Evolutionary conservation across 2,888 invertebrate genomes (phyloP).

Genomic region (Heliconius ethilla): DNA sequence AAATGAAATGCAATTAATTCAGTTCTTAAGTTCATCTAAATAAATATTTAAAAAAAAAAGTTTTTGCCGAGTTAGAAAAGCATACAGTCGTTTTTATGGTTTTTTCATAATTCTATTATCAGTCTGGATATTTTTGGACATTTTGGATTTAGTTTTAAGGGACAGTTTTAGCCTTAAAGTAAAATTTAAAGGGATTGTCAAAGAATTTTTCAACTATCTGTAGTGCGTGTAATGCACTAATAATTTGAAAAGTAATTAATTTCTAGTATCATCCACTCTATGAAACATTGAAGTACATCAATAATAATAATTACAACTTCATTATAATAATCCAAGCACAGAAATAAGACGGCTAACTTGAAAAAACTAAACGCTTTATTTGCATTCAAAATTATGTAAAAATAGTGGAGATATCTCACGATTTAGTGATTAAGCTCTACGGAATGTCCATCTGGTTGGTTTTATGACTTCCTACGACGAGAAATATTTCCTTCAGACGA

Average conservation of each 20-base stretch:
- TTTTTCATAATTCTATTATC: no score
- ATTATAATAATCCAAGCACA: neutral
- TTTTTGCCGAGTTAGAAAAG: no score
- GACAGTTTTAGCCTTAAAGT: no score
- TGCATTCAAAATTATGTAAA: conserved; percentile 28
- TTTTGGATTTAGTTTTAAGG: no score
- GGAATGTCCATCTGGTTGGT: conserved; percentile 49
- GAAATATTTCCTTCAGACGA: conserved; percentile 47
- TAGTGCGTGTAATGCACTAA: neutral
- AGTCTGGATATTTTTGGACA: no score
- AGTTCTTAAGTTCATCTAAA: no score
- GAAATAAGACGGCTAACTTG: neutral
- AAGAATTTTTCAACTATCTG: no score
- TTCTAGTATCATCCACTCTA: neutral
- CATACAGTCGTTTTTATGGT: no score
- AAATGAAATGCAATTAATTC: no score
- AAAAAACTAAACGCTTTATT: conserved; percentile 8
- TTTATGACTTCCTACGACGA: conserved; percentile 48
- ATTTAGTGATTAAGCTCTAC: conserved; percentile 44
- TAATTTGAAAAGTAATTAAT: neutral
- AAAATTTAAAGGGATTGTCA: no score
- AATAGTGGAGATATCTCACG: conserved; percentile 33
- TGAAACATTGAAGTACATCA: neutral
- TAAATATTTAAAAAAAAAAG: no score
- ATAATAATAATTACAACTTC: neutral